Conservation (phyloP, 2,888 invertebrate genomes). For the Antheraea yamamai region DNA sequence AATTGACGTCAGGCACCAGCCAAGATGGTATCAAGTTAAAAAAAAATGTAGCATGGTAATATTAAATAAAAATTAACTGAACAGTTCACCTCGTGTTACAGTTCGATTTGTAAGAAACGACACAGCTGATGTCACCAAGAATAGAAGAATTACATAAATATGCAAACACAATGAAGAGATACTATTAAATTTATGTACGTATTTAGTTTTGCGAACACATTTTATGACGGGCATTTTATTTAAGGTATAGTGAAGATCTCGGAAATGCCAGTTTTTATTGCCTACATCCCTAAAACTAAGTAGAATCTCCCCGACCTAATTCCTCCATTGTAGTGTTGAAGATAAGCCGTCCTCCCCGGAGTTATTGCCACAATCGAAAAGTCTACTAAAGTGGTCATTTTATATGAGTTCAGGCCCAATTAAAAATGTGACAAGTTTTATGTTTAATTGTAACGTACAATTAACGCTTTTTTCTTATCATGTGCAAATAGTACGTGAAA, state of each 20-base stretch:
- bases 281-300: constrained; percentile 18
- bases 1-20: too few relatives aligned
- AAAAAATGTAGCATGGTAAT: too few relatives aligned
- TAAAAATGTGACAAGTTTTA: not conserved
- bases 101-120: not conserved
- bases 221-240: not conserved
- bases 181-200: not conserved
- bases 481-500: too few relatives aligned
- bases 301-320: constrained; percentile 24
- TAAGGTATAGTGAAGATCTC: constrained; percentile 11
- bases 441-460: not conserved
- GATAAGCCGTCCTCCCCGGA: constrained; percentile 28
- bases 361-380: constrained; percentile 30
- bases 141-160: not conserved
- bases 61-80: not conserved
- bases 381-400: constrained; percentile 33
- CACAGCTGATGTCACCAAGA: not conserved
- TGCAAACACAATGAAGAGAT: not conserved
- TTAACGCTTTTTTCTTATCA: not conserved
- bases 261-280: constrained; percentile 16
- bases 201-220: not conserved
- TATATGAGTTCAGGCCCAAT: not conserved
- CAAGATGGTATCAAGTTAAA: too few relatives aligned
- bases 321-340: constrained; percentile 22
- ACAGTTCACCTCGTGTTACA: not conserved